Percentiles rank a stretch among this genome's conserved stretches.
Conservation (phyloP, 1,140 invertebrate species). For the Fopius arisanus region DNA sequence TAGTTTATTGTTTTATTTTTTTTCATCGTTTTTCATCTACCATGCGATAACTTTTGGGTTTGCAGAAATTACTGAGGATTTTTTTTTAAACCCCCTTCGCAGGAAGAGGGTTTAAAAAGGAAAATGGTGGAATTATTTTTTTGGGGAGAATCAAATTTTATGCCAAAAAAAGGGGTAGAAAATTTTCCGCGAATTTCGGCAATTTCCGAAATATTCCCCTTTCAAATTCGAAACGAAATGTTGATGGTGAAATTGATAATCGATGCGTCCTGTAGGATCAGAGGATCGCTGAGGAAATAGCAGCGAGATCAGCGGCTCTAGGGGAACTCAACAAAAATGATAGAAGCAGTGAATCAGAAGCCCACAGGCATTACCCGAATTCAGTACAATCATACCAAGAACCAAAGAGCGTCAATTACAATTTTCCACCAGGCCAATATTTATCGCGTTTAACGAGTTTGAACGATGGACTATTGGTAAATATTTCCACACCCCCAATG, state of each 20-base stretch:
- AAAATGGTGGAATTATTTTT: too few relatives aligned
- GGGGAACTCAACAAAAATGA: constrained; percentile 66
- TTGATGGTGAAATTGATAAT: neutral
- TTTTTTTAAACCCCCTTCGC: too few relatives aligned
- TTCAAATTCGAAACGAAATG: too few relatives aligned
- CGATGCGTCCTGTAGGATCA: constrained; percentile 62
- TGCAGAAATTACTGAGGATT: too few relatives aligned
- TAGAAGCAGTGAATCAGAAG: constrained; percentile 35
- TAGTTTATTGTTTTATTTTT: neutral
- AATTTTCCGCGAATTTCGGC: too few relatives aligned
- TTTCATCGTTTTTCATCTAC: neutral
- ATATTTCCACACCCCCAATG: constrained; percentile 21
- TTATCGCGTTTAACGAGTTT: constrained; percentile 40
- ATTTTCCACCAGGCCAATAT: constrained; percentile 40
- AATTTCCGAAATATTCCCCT: too few relatives aligned
- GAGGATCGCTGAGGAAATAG: constrained; percentile 68
- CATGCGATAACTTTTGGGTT: neutral
- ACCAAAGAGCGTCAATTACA: constrained; percentile 40
- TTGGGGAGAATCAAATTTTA: too few relatives aligned
- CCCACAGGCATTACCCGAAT: constrained; percentile 34
- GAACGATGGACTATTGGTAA: constrained; percentile 46
- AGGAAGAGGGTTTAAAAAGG: too few relatives aligned
- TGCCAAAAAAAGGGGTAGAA: too few relatives aligned
- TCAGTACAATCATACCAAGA: constrained; percentile 39
- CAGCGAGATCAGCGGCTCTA: constrained; percentile 66